phyloP scores from a whole-genome alignment of 2,888 invertebrate species.

The Cetonia aurata region DNA sequence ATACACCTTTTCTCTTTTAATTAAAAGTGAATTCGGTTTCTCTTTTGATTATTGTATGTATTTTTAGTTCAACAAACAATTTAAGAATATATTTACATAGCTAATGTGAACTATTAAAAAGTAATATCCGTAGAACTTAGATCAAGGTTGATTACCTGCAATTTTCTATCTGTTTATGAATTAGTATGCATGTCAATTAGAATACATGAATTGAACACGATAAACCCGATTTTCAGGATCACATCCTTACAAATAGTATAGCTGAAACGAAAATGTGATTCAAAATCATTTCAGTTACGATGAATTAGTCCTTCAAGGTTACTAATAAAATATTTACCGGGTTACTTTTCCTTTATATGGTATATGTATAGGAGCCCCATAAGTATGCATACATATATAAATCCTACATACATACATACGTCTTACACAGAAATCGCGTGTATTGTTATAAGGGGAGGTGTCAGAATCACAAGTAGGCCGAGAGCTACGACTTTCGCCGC shows the following conservation, averaged over 20 bases:
- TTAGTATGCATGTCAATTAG: slow-evolving; percentile 1
- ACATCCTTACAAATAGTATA: background rate
- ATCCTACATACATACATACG: slow-evolving; percentile 3
- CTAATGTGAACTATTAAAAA: slow-evolving; percentile 18
- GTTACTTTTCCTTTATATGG: slow-evolving; percentile 37
- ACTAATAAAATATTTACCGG: slow-evolving; percentile 28
- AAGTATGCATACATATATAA: slow-evolving; percentile 2
- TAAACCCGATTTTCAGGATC: slow-evolving; percentile 10
- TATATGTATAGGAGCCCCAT: slow-evolving; percentile 4
- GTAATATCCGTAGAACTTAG: slow-evolving; percentile 2
- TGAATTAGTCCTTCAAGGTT: slow-evolving; percentile 35
- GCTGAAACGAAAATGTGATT: slow-evolving; percentile 7
- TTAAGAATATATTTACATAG: slow-evolving; percentile 25
- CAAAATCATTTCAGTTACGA: slow-evolving; percentile 23
- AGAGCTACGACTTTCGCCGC: slow-evolving; percentile 39
- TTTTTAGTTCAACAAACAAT: slow-evolving; percentile 1
- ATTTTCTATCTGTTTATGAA: slow-evolving; percentile 10
- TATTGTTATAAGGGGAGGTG: slow-evolving; percentile 43
- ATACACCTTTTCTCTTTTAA: background rate
- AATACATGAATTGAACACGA: slow-evolving; percentile 4
- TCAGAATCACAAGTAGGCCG: slow-evolving; percentile 47
- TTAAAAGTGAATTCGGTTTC: background rate
- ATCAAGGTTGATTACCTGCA: slow-evolving; percentile 18
- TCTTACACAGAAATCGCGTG: slow-evolving; percentile 41
- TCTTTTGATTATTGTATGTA: slow-evolving; percentile 1